A percentile compares a stretch with the other conserved stretches of the same genome.
These are phyloP conservation scores for Machimus rusticus DNA, from an alignment of 2,888 invertebrate genomes.

Conservation along the genomic window DNA sequence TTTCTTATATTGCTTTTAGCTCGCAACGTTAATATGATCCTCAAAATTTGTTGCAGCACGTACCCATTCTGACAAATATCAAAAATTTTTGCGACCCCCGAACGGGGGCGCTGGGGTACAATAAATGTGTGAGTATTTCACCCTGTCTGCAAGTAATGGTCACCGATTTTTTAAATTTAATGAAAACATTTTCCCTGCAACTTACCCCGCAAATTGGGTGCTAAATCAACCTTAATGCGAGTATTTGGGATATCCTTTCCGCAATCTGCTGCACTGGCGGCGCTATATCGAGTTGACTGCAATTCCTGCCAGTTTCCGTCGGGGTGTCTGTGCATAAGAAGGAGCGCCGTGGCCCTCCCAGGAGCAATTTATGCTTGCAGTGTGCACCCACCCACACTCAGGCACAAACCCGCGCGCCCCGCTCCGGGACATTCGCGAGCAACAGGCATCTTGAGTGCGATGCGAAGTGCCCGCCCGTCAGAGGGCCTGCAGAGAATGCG, in stretches of 20 bases:
- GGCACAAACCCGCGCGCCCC: neutral
- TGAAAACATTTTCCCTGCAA: slow-evolving; percentile 29
- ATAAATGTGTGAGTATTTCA: slow-evolving; percentile 30
- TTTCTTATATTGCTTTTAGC: neutral
- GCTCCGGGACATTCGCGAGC: neutral
- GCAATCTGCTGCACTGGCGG: slow-evolving; percentile 38
- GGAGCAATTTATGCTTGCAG: slow-evolving; percentile 8
- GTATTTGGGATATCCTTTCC: slow-evolving; percentile 30
- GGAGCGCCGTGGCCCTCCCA: neutral
- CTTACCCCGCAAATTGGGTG: slow-evolving; percentile 26
- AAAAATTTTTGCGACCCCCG: neutral
- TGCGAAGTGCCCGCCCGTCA: neutral
- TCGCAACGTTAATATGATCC: neutral
- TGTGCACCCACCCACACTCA: neutral
- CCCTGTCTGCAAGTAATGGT: slow-evolving; percentile 28
- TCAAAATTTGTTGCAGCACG: neutral
- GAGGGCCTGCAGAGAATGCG: neutral
- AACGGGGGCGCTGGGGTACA: neutral
- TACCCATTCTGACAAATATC: neutral
- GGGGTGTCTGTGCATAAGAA: slow-evolving; percentile 20
- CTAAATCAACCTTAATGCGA: slow-evolving; percentile 36
- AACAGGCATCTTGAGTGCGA: slow-evolving; percentile 33
- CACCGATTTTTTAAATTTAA: slow-evolving; percentile 35
- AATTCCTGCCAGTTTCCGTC: slow-evolving; percentile 34
- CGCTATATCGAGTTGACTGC: slow-evolving; percentile 36